Evolutionary conservation across 2,797 vertebrate species (phyloP), one percentile per base, ranked within the genome.

Genomic region (Hydrocynus forskahlii): DNA sequence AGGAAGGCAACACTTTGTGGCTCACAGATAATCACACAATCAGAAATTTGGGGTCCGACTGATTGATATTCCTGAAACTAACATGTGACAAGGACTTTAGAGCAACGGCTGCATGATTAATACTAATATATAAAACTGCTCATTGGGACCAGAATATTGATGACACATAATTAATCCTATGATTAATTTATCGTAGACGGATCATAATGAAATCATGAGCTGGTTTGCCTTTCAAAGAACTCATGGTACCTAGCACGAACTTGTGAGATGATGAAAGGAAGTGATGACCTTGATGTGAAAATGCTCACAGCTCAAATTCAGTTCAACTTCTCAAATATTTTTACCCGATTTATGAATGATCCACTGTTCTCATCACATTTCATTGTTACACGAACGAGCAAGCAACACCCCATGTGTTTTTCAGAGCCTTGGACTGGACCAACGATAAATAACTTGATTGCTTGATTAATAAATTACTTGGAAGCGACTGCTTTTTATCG

Each of bases 161-260:
- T 84, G 83, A 60, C 75, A 81, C 17, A 8, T 83, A 83, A 84
- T 86, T 86, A 83, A 64, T 57, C n/a, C 57, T 69, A 78, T 84
- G 83, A 86, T 84, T 83, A 81, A 86, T 86, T 83, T 80, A 84
- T 81, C 62, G 68, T 52, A 72, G 70, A 66, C 71, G 78, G 62
- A 79, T 73, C 63, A 76, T 75, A 83, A 86, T 75, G 29, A 76
- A 86, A 84, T 73, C 52, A 72, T 68, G 54, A 73, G 74, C 69
- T 54, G 79, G 74, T 52, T 81, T 69, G 83, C 74, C 80, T 76
- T 84, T 80, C 77, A 78, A 76, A 80, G 25, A 72, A 68, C 45
- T 75, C 45, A 5, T 78, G 78, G 59, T 29, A 67, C 48, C 43
- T 17, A 55, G 76, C 73, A 45, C 63, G 55, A 67, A 67, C 73